Evolutionary conservation across 1,140 invertebrate species (phyloP), one percentile per base, ranked within the genome.

Genomic region (Trypoxylus dichotomus): DNA sequence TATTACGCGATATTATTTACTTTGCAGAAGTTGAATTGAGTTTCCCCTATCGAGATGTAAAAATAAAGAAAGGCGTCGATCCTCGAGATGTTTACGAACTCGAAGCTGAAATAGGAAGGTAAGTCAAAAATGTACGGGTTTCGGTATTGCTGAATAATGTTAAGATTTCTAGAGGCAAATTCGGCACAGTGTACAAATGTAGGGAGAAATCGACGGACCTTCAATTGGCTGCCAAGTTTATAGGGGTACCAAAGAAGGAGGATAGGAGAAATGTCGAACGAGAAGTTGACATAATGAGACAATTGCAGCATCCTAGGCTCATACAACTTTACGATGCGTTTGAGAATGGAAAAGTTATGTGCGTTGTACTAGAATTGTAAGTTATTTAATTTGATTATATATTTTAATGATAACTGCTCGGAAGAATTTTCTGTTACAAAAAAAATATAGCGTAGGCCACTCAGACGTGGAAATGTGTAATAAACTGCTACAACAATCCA

Each of bases 251-350:
- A 24, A 92, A 94, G 77, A 91, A 94, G 77, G 95, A 98, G 84
- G 97, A 98, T 84, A 89, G 94, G 79, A 88, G 94, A 76, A 95
- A 97, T 85, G 97, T 98, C 37, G 94, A 97, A 85, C 90, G 97
- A 76, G 98, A 99, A 87, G 94, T 99, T 27, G 96, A 98, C 80
- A 97, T 99, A 79, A 99, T 99, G 97, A 91, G 95, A 83, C 88
- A 91, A 76, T 89, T 99, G 10, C 95, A 97, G 84, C 97, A 99
- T 90, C 96, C 97, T 6, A 87, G 96, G 79, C 91, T 99, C 10
- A 95, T 99, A 81, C 97, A 99, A 86, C 90, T 99, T 0, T 99
- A 98, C 86, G 97, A 98, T 85, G 96, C 97, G 3, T 98, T 96
- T 85, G 97, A 98, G 85, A 93, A 93, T 84, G 92, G 92, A 79